These are phyloP conservation scores for Coptotermes formosanus DNA, from an alignment of 1,140 invertebrate genomes.

Conservation along the genomic window DNA sequence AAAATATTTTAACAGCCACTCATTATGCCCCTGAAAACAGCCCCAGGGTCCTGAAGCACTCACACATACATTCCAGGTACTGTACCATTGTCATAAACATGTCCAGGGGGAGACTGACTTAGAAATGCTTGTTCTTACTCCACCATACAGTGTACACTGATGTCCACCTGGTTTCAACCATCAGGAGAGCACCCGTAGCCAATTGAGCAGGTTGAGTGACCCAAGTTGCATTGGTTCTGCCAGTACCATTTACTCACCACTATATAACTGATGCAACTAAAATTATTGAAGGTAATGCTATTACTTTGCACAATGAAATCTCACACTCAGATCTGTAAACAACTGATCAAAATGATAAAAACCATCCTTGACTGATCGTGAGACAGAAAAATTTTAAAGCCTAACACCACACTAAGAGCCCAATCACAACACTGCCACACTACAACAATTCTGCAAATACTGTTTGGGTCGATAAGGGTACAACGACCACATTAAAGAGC, in stretches of 20 bases:
- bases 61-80: constrained; percentile 11
- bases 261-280: not conserved
- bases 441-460: too few relatives aligned
- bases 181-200: not conserved
- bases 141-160: not conserved
- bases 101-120: constrained; percentile 11
- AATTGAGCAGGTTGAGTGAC: not conserved
- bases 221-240: not conserved
- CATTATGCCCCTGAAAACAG: not conserved
- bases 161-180: not conserved
- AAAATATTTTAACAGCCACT: too few relatives aligned
- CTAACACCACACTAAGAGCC: too few relatives aligned
- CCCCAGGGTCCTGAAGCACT: not conserved
- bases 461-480: too few relatives aligned
- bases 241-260: constrained; percentile 10
- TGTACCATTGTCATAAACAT: not conserved
- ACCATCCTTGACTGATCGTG: not conserved
- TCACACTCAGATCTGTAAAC: not conserved
- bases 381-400: too few relatives aligned
- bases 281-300: not conserved
- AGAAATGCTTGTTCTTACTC: not conserved
- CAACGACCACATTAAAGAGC: too few relatives aligned
- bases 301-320: constrained; percentile 12
- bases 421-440: too few relatives aligned
- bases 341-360: not conserved